Conservation (phyloP, 37 sponge, comb jelly and placozoan genomes). For the Halisarca cf. caerulea region DNA sequence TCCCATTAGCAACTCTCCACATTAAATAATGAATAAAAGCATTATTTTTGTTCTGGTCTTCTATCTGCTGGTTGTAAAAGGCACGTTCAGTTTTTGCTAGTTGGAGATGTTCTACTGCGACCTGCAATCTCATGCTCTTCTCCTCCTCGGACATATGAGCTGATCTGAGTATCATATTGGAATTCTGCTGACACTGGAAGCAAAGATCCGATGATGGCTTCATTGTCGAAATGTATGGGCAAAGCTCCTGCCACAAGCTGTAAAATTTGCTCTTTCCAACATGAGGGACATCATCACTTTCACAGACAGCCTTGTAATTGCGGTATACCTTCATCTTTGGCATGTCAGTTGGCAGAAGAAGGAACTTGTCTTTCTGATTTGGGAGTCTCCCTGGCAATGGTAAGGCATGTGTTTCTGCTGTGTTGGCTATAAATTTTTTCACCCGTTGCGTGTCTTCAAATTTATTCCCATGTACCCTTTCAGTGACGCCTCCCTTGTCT, state of each 20-base stretch:
- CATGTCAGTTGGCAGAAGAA: neutral
- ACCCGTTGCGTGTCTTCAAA: too few species aligned
- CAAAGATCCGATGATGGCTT: neutral
- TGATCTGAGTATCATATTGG: neutral
- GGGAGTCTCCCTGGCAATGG: neutral
- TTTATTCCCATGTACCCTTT: neutral
- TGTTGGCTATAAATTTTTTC: neutral
- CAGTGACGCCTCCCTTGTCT: neutral
- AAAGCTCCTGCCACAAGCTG: neutral
- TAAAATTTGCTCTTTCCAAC: neutral
- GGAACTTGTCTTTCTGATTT: neutral
- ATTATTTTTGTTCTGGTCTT: neutral
- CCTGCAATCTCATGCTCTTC: too few species aligned
- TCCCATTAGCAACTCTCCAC: neutral
- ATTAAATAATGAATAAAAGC: neutral
- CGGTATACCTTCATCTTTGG: neutral
- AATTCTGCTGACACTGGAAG: neutral
- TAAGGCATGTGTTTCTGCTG: neutral
- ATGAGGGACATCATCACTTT: neutral
- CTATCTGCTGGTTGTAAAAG: neutral
- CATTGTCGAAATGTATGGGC: neutral
- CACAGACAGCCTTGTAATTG: neutral
- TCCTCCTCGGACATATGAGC: neutral
- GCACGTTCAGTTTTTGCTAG: too few species aligned
- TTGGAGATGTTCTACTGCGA: too few species aligned